phyloP scores from a whole-genome alignment of 92 coral and sea anemone species.

The Zoanthus sansibaricus region DNA sequence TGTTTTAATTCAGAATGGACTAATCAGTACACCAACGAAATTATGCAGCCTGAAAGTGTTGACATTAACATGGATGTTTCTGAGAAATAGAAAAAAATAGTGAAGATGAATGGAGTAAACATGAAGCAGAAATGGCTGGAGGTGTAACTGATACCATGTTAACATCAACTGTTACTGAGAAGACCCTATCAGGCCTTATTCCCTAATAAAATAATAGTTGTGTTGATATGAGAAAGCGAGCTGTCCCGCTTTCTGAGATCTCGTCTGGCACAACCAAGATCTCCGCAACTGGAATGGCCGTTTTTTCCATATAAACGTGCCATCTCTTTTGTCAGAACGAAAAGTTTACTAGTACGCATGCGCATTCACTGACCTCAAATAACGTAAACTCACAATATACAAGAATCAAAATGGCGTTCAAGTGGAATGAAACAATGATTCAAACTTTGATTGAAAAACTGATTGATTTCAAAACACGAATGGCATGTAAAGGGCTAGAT shows the following conservation, averaged over 20 bases:
- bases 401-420: neutral
- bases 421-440: neutral
- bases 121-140: too few relatives aligned
- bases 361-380: slow-evolving; percentile 3
- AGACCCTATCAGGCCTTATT: too few relatives aligned
- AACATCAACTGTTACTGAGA: too few relatives aligned
- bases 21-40: too few relatives aligned
- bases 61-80: too few relatives aligned
- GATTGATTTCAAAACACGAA: neutral
- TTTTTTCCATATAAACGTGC: slow-evolving; percentile 9
- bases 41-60: too few relatives aligned
- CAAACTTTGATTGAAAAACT: neutral
- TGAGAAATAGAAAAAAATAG: too few relatives aligned
- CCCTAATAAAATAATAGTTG: too few relatives aligned
- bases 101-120: too few relatives aligned
- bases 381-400: slow-evolving; percentile 5
- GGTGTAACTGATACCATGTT: too few relatives aligned
- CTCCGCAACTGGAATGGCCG: neutral
- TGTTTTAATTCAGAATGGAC: too few relatives aligned
- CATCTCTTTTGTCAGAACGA: slow-evolving; percentile 9
- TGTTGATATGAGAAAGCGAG: neutral
- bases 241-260: slow-evolving; percentile 8
- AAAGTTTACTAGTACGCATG: neutral
- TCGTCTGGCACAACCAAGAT: neutral
- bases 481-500: neutral